Percentiles rank a stretch among this genome's conserved stretches.
Evolutionary conservation across 2,797 vertebrate species (phyloP).

Genomic region (Poecilia wingei): DNA sequence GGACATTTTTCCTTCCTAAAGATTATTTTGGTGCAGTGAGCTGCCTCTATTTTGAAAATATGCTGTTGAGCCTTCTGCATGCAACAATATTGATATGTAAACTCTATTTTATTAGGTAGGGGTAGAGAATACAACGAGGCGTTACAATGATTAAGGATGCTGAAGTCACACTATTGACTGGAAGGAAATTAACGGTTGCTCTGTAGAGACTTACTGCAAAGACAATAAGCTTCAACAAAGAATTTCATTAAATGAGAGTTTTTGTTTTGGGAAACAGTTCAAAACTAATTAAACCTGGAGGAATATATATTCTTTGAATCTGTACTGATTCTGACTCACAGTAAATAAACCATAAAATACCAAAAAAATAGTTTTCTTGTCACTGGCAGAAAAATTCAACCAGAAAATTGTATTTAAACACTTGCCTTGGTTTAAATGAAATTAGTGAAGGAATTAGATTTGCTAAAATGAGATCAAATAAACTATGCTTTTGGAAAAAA

Average conservation of each 20-base stretch:
- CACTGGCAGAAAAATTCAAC: neutral
- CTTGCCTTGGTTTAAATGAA: neutral
- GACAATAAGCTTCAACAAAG: conserved; percentile 2
- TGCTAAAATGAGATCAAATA: neutral
- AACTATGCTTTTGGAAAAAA: neutral
- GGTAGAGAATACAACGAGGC: neutral
- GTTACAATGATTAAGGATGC: conserved; percentile 18
- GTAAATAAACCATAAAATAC: neutral
- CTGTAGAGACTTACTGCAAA: conserved; percentile 13
- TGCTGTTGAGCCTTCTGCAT: neutral
- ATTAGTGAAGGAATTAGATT: neutral
- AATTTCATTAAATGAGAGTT: neutral
- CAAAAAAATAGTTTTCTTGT: neutral
- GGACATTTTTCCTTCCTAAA: neutral
- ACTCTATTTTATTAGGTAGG: conserved; percentile 21
- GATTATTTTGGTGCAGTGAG: neutral
- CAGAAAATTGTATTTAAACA: neutral
- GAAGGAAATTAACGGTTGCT: conserved; percentile 21
- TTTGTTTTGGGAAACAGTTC: conserved; percentile 4
- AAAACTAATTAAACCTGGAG: conserved; percentile 4
- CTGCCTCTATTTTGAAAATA: conserved; percentile 14
- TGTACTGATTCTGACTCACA: neutral
- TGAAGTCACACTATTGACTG: conserved; percentile 23
- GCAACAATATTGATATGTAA: conserved; percentile 3
- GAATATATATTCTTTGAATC: neutral